Evolutionary conservation across 2,113 vertebrate species (phyloP).

Genomic region (Hydrolagus affinis): DNA sequence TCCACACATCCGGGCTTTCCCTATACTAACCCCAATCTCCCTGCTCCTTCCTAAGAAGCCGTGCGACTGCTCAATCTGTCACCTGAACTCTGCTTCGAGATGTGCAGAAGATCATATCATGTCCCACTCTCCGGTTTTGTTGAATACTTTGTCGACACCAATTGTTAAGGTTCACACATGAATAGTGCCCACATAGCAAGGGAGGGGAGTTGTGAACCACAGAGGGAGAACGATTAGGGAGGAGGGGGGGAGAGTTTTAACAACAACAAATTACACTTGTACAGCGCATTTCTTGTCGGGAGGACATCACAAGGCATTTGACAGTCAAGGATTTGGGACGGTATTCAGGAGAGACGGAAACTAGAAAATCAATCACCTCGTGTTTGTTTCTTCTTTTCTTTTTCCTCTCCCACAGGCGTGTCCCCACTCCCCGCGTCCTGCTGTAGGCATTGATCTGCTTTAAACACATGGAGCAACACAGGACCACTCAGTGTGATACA

Average conservation of each 20-base stretch:
- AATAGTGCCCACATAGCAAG: background rate
- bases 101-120: no score
- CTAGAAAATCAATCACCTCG: slow-evolving; percentile 62
- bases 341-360: background rate
- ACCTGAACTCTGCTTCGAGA: no score
- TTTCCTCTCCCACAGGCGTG: slow-evolving; percentile 74
- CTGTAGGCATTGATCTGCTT: slow-evolving; percentile 70
- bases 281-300: no score
- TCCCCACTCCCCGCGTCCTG: slow-evolving; percentile 74
- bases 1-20: background rate
- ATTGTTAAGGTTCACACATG: no score
- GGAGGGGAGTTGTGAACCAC: background rate
- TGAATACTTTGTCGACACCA: no score
- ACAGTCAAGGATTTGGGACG: no score
- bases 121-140: no score
- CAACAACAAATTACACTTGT: background rate
- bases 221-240: background rate
- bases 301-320: no score
- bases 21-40: background rate
- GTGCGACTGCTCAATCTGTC: no score
- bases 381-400: slow-evolving; percentile 98
- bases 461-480: slow-evolving; percentile 32
- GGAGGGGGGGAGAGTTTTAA: background rate
- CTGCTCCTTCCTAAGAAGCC: no score
- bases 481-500: background rate